Conservation (phyloP, 2,888 invertebrate species). For the Watsonalla binaria region DNA sequence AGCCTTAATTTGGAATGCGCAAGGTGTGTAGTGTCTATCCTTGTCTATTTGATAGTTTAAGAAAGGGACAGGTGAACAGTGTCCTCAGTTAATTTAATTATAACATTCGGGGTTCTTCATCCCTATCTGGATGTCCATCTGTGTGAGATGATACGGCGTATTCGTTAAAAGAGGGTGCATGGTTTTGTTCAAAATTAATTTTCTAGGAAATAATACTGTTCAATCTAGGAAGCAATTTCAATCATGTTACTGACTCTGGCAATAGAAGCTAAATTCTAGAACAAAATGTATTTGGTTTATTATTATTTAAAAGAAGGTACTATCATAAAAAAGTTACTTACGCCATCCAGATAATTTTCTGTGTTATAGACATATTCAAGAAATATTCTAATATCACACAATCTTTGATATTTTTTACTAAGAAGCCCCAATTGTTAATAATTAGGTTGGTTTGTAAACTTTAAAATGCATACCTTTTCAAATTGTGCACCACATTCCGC, state of each 20-base stretch:
- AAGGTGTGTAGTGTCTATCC: constrained; percentile 36
- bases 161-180: constrained; percentile 33
- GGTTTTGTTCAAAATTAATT: constrained; percentile 11
- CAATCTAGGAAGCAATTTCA: too few relatives aligned
- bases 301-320: too few relatives aligned
- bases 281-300: too few relatives aligned
- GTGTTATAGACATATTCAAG: too few relatives aligned
- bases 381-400: background rate
- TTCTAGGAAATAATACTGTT: too few relatives aligned
- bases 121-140: constrained; percentile 44
- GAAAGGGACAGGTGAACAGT: constrained; percentile 44
- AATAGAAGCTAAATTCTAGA: too few relatives aligned
- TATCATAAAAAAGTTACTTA: too few relatives aligned
- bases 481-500: background rate
- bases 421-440: background rate
- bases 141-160: constrained; percentile 25
- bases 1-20: constrained; percentile 11
- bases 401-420: background rate
- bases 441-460: background rate
- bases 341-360: too few relatives aligned
- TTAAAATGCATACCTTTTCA: background rate
- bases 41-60: constrained; percentile 21
- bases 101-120: constrained; percentile 39
- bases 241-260: too few relatives aligned
- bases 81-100: constrained; percentile 64